phyloP scores from a whole-genome alignment of 1,140 invertebrate genomes.

The Cotesia glomerata region DNA sequence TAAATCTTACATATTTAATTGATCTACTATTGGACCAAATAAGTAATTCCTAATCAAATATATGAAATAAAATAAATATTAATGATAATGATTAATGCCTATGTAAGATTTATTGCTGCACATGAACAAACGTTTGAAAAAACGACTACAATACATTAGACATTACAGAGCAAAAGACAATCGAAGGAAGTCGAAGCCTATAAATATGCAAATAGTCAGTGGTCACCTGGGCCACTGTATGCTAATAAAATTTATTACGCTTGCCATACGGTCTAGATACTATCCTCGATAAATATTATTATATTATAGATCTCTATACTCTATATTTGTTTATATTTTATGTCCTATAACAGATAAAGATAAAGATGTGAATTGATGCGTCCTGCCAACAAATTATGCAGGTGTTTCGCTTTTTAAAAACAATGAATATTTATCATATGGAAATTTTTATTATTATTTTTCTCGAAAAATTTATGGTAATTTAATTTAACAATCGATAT shows the following conservation, averaged over 20 bases:
- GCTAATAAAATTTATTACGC: slow-evolving; percentile 42
- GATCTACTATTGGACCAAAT: too few relatives aligned
- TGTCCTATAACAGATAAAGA: not conserved
- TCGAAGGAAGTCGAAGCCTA: slow-evolving; percentile 56
- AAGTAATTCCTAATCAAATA: not conserved
- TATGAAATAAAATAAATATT: not conserved
- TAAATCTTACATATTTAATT: too few relatives aligned
- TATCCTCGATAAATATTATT: slow-evolving; percentile 30
- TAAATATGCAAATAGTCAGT: slow-evolving; percentile 52
- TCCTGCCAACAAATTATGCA: too few relatives aligned
- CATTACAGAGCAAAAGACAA: slow-evolving; percentile 46
- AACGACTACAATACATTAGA: not conserved
- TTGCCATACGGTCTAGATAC: slow-evolving; percentile 37
- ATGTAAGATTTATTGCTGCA: slow-evolving; percentile 10
- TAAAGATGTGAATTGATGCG: not conserved
- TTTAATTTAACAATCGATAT: too few relatives aligned
- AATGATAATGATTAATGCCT: not conserved
- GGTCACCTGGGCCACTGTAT: slow-evolving; percentile 47
- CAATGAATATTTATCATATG: too few relatives aligned
- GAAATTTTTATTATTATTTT: too few relatives aligned
- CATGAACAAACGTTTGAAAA: slow-evolving; percentile 7
- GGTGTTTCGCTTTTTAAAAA: too few relatives aligned
- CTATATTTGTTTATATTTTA: not conserved
- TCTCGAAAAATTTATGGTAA: too few relatives aligned
- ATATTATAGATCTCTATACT: not conserved